Conservation (phyloP, 2,888 invertebrate species). For the Ennomos quercinarius region DNA sequence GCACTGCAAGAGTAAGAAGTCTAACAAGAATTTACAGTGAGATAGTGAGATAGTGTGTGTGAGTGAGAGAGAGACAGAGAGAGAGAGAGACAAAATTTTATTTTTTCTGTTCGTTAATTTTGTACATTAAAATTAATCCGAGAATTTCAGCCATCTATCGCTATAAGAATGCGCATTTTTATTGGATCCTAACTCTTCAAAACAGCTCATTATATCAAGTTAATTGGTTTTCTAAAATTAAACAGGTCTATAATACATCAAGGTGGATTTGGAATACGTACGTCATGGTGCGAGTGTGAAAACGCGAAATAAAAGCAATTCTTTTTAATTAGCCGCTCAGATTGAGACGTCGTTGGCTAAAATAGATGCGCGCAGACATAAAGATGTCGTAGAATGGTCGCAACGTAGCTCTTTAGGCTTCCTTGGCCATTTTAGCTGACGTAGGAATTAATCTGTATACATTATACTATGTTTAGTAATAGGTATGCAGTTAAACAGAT, state of each 20-base stretch:
- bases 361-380: constrained; percentile 64
- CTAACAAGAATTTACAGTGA: no score
- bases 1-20: no score
- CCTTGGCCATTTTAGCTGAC: no score
- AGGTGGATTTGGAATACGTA: constrained; percentile 65
- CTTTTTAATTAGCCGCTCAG: constrained; percentile 82
- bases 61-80: no score
- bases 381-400: constrained; percentile 18
- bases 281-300: constrained; percentile 76
- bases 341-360: constrained; percentile 67
- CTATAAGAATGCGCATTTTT: constrained; percentile 27
- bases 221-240: constrained; percentile 64
- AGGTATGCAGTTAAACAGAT: no score
- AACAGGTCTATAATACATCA: constrained; percentile 61
- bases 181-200: constrained; percentile 35
- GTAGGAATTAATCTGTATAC: no score
- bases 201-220: constrained; percentile 51
- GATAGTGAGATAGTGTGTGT: no score
- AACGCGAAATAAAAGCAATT: constrained; percentile 84
- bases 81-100: no score
- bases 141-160: neutral
- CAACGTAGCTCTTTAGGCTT: neutral
- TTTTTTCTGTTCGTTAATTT: neutral
- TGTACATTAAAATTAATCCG: neutral
- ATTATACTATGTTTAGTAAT: no score